These are phyloP conservation scores for Sciurus niger DNA, from an alignment of 2,113 vertebrate genomes.

Conservation along the genomic window DNA sequence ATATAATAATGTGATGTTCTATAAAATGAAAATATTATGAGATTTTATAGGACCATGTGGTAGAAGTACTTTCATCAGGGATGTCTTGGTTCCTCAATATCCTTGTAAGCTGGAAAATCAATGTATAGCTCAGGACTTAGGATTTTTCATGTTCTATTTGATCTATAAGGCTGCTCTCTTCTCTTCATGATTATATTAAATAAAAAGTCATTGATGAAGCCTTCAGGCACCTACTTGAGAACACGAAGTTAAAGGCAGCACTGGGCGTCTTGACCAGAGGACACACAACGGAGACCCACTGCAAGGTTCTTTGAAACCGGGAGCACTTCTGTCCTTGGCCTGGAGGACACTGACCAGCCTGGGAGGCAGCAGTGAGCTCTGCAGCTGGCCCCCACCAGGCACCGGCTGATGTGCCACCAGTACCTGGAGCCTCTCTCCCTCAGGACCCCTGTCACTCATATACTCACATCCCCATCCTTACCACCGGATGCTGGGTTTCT, in stretches of 20 bases:
- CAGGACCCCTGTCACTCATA: background rate
- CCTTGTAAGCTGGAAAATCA: background rate
- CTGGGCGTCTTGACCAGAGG: background rate
- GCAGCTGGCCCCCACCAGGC: background rate
- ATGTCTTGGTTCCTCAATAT: background rate
- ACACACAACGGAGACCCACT: background rate
- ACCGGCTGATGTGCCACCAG: no score
- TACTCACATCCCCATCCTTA: background rate
- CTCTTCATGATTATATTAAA: background rate
- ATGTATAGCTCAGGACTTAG: background rate
- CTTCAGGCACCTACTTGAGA: no score
- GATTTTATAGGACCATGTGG: background rate
- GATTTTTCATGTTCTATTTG: background rate
- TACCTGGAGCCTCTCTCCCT: background rate
- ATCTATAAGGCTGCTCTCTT: background rate
- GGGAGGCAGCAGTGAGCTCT: background rate
- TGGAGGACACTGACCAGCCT: no score
- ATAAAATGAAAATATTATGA: background rate
- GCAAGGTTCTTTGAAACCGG: accelerated
- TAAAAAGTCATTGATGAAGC: background rate
- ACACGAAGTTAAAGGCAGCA: background rate
- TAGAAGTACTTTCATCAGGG: background rate
- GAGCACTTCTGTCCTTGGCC: no score
- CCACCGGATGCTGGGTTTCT: background rate
- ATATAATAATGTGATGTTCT: background rate